A percentile compares a stretch with the other conserved stretches of the same genome.
phyloP scores from a whole-genome alignment of 92 coral and sea anemone genomes.

The Scolanthus callimorphus region DNA sequence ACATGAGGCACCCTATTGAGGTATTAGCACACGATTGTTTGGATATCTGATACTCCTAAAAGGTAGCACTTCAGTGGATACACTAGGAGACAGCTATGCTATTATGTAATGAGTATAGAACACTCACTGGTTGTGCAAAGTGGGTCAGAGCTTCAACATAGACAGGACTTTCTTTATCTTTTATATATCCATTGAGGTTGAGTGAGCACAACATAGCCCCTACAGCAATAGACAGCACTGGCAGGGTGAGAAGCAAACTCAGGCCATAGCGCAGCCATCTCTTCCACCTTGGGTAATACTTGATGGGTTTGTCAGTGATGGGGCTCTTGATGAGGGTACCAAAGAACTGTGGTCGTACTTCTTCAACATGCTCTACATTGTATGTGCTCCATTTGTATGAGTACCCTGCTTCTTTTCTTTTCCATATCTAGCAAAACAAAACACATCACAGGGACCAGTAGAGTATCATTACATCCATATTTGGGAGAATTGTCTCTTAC shows the following conservation, averaged over 20 bases:
- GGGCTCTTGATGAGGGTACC: conserved; percentile 83
- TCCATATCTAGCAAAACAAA: conserved; percentile 64
- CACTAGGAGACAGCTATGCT: too few relatives aligned
- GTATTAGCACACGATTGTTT: too few relatives aligned
- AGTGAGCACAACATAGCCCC: conserved; percentile 96
- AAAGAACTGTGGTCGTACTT: conserved; percentile 81
- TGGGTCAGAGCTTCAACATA: conserved; percentile 78
- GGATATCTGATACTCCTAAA: too few relatives aligned
- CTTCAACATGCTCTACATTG: conserved; percentile 62
- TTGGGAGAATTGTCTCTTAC: too few relatives aligned
- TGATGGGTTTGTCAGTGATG: conserved; percentile 90
- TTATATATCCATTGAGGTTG: conserved; percentile 95
- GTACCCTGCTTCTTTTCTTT: conserved; percentile 80
- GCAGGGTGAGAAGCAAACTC: conserved; percentile 85
- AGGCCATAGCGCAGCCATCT: conserved; percentile 93
- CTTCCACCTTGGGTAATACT: conserved; percentile 92
- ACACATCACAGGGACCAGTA: too few relatives aligned
- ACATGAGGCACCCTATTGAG: too few relatives aligned
- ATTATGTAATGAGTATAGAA: too few relatives aligned
- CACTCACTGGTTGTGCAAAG: conserved; percentile 94
- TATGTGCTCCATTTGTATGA: conserved; percentile 90
- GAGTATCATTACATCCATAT: too few relatives aligned
- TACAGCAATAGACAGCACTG: conserved; percentile 77
- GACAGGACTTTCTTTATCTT: conserved; percentile 95
- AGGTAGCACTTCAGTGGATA: too few relatives aligned